Evolutionary conservation across 1,140 invertebrate species (phyloP), one percentile per base, ranked within the genome.

Genomic region (Nebria ingens): DNA sequence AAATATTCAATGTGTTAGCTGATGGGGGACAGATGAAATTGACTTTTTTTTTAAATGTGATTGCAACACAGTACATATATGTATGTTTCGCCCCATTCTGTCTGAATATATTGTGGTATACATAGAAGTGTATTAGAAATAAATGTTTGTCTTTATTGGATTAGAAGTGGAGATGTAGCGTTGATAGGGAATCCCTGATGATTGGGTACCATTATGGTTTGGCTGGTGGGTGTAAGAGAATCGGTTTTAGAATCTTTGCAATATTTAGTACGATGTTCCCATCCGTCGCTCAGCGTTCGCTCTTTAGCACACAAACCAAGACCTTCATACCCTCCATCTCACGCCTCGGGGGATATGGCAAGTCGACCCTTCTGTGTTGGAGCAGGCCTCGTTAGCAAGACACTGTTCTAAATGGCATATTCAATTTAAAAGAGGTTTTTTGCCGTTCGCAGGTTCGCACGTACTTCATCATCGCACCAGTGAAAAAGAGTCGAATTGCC

Each of bases 391-490:
- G 53, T 54, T 58, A 58, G 50, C 45, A 51, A 58, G 53, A 53
- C 23, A 54, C 25, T 58, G 52, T 25, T 58, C 53, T 58, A 58
- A 58, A 58, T 55, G 56, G 56, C 42, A 54, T 58, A 58, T 58
- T 58, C 53, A 58, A 58, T 58, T 58, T 54, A 29, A 51, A 54
- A 54, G 52, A 53, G 25, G 52, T 54, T 52, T 38, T 58, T 45
- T 45, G 56, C 50, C 49, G 51, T 52, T 52, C 21, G 23, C 51
- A 52, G 23, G 17, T 55, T 58, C 49, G n/a, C 56, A 58, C 56
- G 52, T 58, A 52, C 52, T 58, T 54, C 45, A 42, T 58, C 56
- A 58, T 54, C 53, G 13, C 50, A 29, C 21, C 6, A 15, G 9
- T 9, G 17, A 51, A 51, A 51, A 51, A 6, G 40, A 17, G 40